Base-by-base conservation (phyloP, 2,113 vertebrate species). In the Herpetotheres cachinnans region DNA sequence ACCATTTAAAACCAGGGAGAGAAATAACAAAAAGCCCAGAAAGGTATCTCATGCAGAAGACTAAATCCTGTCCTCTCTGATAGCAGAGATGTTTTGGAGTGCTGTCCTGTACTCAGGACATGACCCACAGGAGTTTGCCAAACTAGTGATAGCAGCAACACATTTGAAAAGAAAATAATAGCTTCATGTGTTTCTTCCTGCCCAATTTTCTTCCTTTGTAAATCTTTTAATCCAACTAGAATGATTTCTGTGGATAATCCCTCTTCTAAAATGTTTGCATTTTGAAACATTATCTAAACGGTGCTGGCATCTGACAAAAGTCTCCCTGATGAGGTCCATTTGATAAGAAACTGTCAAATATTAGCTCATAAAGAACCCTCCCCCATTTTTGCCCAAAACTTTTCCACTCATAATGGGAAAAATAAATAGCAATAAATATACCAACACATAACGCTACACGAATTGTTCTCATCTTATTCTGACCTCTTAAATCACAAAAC, bases 201-300 rank as follows among this genome's bases (percentile, higher is more conserved):
- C 62, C 9, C 49, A 95, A 26, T 91, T 86, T 76, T 65, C 38
- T 16, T 71, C 65, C 13, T 69, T 76, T 49, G 32, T 52, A 79
- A 95, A 87, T 91, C 50, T 82, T 95, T 90, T 91, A 77, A 71
- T 93, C 54, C 49, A 93, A 20, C 44, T 86, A 36, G 49, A 90
- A 94, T 58, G 11, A 61, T 70, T 77, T 85, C 55, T 80, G 34
- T 46, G 19, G 17, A 83, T 91, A 95, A 90, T 49, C 7, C 2
- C 13, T 38, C 36, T 72, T 87, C 46, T 82, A 90, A 94, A 73
- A 82, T 46, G 18, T 88, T 82, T 94, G 16, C 19, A 73, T 82
- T 87, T 94, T 80, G 49, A 82, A 94, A 56, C 15, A 72, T 82
- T 89, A 63, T 38, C 44, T 89, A 80, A 90, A 80, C 13, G 46